Evolutionary conservation across 1,140 invertebrate species (phyloP).

Genomic region (Spodoptera frugiperda): DNA sequence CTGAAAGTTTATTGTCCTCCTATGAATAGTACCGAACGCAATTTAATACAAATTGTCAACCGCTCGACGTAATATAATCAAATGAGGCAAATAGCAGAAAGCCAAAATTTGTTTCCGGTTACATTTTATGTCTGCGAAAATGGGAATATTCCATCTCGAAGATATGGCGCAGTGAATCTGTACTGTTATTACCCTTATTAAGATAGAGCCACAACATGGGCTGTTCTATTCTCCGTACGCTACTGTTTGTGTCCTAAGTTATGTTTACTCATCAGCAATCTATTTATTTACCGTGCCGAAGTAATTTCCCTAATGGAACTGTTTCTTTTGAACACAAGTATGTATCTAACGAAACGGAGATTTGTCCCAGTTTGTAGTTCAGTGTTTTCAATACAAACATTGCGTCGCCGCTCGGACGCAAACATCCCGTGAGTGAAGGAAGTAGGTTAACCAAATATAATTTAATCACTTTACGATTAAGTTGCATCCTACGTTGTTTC

Average conservation of each 20-base stretch:
- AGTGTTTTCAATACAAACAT: constrained; percentile 73
- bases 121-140: constrained; percentile 12
- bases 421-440: constrained; percentile 72
- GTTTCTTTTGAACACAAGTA: constrained; percentile 54
- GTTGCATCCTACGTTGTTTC: constrained; percentile 43
- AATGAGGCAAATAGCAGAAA: constrained; percentile 46
- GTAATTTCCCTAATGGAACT: constrained; percentile 62
- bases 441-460: constrained; percentile 77
- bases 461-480: constrained; percentile 64
- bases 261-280: neutral
- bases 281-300: constrained; percentile 7
- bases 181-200: constrained; percentile 19
- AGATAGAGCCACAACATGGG: neutral
- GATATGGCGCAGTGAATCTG: constrained; percentile 10
- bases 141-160: neutral
- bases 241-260: constrained; percentile 4
- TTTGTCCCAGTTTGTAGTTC: constrained; percentile 62
- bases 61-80: constrained; percentile 43
- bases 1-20: constrained; percentile 48
- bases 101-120: constrained; percentile 22
- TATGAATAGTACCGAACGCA: constrained; percentile 41
- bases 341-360: constrained; percentile 54
- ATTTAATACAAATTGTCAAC: constrained; percentile 53
- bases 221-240: no score
- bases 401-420: constrained; percentile 61